Evolutionary conservation across 2,113 vertebrate genomes (phyloP), one percentile per base, ranked within the genome.

Genomic region (Prinia subflava): DNA sequence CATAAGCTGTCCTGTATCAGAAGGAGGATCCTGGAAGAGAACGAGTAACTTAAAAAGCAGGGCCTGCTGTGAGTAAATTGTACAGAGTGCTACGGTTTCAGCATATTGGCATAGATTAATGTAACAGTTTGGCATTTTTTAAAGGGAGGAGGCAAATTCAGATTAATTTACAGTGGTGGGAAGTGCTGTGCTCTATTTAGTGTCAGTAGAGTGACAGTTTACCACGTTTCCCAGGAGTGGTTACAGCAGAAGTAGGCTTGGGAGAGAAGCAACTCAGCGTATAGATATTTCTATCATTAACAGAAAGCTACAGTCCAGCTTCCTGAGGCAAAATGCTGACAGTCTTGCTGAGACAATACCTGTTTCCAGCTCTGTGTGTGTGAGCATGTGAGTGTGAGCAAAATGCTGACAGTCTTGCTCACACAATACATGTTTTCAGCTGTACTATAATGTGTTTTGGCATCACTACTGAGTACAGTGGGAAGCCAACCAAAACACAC

Each of bases 401-500:
- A 93, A 95, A 63, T 53, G 20, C 39, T 64, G 15, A 27, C 23
- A 86, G 31, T 56, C 59, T 49, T 53, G 30, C 44, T 80, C 16
- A 3, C 50, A 67, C 65, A 87, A 39, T 44, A 30, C 47, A 23
- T 93, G 78, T 78, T 92, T 90, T 60, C 81, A 96, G 87, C 88
- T 97, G 69, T 78, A 59, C 59, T 91, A 17, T 68, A 57, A 92
- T 71, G 75, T 15, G 7, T 75, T 75, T 90, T 97, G 96, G 87
- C 90, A 94, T 53, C 90, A 89, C 42, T 8, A 11, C 84, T 33
- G 31, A 71, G 80, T 96, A 90, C 71, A 92, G 90, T 70, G 46
- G 75, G 35, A 95, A 91, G 90, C 81, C 68, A 84, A 94, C 80
- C 95, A 94, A 95, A 96, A 93, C 69, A 78, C 53, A 47, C 37